Percentiles rank a stretch among this genome's conserved stretches.
These are phyloP conservation scores for Acyrthosiphon pisum DNA, from an alignment of 1,140 invertebrate genomes.

Conservation along the genomic window DNA sequence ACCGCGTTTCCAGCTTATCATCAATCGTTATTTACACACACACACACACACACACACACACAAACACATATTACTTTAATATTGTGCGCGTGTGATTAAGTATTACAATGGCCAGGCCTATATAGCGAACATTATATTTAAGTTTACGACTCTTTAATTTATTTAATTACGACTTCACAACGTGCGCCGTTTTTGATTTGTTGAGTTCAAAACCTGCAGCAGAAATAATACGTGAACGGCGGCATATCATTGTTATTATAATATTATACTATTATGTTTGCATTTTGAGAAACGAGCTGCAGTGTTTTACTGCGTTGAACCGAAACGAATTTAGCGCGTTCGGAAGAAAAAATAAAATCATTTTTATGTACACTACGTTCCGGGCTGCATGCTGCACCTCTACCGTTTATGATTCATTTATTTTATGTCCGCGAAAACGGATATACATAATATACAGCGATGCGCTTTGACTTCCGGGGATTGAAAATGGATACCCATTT, in stretches of 20 bases:
- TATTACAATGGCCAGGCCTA: neutral
- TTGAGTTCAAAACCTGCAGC: neutral
- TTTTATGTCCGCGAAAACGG: neutral
- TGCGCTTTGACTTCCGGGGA: neutral
- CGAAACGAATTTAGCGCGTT: neutral
- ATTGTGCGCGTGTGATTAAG: neutral
- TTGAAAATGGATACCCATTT: slow-evolving; percentile 1
- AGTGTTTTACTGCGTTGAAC: neutral
- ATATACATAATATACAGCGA: neutral
- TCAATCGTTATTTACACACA: neutral
- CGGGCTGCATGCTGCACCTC: neutral
- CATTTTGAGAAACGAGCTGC: neutral
- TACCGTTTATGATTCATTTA: neutral
- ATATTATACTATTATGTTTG: neutral
- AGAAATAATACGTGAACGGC: neutral
- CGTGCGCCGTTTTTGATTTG: neutral
- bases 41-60: neutral
- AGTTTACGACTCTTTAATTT: neutral
- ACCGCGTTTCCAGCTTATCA: neutral
- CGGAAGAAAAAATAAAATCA: neutral
- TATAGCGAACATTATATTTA: neutral
- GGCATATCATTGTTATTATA: neutral
- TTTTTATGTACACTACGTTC: neutral
- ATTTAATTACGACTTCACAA: neutral
- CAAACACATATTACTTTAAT: neutral